Conservation (phyloP, 35 echinoderm and acorn worm species). For the Apostichopus japonicus region DNA sequence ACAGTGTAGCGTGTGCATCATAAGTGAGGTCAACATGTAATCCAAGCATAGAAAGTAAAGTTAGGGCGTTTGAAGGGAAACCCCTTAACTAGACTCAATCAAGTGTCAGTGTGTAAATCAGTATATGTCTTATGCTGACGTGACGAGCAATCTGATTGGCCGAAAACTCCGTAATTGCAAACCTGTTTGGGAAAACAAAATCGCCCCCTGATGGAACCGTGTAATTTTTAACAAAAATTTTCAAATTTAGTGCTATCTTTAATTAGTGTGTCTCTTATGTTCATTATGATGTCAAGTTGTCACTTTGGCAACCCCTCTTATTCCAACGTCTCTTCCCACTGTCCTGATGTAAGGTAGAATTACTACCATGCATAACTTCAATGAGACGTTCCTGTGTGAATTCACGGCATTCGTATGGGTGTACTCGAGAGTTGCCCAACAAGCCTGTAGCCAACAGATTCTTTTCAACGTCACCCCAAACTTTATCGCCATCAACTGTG, state of each 20-base stretch:
- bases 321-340: not conserved
- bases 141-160: too few relatives aligned
- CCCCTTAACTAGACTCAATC: too few relatives aligned
- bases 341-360: not conserved
- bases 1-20: too few relatives aligned
- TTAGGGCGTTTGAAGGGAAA: too few relatives aligned
- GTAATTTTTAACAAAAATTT: constrained; percentile 31
- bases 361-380: constrained; percentile 5
- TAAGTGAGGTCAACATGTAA: too few relatives aligned
- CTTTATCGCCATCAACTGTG: constrained; percentile 2
- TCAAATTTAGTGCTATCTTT: constrained; percentile 23
- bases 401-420: not conserved
- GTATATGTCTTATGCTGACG: too few relatives aligned
- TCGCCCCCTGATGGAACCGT: constrained; percentile 17
- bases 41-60: too few relatives aligned
- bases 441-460: not conserved
- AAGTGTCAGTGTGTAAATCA: too few relatives aligned
- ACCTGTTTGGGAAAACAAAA: constrained; percentile 45
- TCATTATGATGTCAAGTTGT: constrained; percentile 13
- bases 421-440: not conserved
- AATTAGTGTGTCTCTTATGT: not conserved
- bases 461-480: constrained; percentile 33
- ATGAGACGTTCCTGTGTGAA: constrained; percentile 3
- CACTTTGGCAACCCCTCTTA: constrained; percentile 25
- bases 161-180: too few relatives aligned